Conservation (phyloP, 2,888 invertebrate species). For the Galerucella pusilla region DNA sequence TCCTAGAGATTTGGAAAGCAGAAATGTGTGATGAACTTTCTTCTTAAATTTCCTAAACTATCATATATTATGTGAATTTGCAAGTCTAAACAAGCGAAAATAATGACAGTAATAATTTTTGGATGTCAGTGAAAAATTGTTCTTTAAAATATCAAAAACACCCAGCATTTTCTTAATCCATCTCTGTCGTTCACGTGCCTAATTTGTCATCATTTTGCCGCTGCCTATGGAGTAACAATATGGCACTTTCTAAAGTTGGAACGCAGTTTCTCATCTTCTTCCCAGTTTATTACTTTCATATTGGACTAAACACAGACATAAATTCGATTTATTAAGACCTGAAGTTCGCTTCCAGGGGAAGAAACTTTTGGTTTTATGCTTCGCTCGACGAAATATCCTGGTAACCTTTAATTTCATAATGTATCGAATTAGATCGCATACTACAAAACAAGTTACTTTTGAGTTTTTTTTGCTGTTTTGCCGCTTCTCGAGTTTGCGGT, state of each 20-base stretch:
- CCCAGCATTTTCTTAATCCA: conserved; percentile 16
- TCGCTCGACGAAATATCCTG: conserved; percentile 30
- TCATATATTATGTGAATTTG: background rate
- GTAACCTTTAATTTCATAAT: conserved; percentile 39
- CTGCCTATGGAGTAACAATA: conserved; percentile 25
- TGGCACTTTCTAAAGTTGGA: conserved; percentile 22
- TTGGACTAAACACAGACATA: conserved; percentile 39
- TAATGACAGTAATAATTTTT: background rate
- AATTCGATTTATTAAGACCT: conserved; percentile 43
- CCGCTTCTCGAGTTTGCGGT: conserved; percentile 16
- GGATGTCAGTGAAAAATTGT: background rate
- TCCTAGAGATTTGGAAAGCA: too few relatives aligned
- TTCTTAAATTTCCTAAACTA: background rate
- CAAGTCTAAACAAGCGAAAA: background rate
- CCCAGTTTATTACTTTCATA: conserved; percentile 39
- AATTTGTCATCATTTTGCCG: conserved; percentile 27
- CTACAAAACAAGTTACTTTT: conserved; percentile 27
- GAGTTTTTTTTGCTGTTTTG: conserved; percentile 28
- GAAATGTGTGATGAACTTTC: too few relatives aligned
- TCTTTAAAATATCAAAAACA: background rate
- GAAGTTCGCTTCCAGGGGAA: conserved; percentile 33
- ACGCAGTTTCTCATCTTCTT: conserved; percentile 27
- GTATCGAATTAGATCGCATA: conserved; percentile 29
- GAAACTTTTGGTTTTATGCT: conserved; percentile 35
- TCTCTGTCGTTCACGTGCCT: conserved; percentile 19